phyloP scores from a whole-genome alignment of 2,113 vertebrate species.

The Chroicocephalus ridibundus region DNA sequence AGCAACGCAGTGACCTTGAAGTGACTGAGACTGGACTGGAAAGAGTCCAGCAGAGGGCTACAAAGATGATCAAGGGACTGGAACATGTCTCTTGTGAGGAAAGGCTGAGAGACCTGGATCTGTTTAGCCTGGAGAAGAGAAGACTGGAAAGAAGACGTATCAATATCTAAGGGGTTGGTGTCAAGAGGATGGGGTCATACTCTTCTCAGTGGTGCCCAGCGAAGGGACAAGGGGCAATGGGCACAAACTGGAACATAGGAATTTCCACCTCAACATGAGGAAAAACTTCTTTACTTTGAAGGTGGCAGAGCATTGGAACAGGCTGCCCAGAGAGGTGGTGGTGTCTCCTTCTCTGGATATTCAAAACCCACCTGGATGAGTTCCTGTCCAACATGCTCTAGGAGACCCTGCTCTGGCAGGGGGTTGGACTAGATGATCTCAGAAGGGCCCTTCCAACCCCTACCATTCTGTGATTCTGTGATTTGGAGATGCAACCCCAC shows the following conservation, averaged over 20 bases:
- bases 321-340: neutral
- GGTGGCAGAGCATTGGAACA: neutral
- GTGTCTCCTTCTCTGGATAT: neutral
- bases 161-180: neutral
- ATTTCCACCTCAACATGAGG: neutral
- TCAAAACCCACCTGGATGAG: neutral
- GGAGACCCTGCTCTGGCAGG: neutral
- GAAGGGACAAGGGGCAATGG: neutral
- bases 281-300: neutral
- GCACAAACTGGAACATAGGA: neutral
- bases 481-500: neutral
- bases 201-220: neutral
- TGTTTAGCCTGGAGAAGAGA: neutral
- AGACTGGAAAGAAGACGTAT: neutral
- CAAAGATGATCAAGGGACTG: neutral
- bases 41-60: neutral
- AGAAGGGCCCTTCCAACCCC: neutral
- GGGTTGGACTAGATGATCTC: neutral
- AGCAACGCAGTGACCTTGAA: neutral
- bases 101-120: neutral
- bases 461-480: neutral
- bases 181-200: neutral
- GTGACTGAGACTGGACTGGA: neutral
- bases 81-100: neutral
- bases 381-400: neutral